Conservation (phyloP, 2,888 invertebrate genomes). For the Cosmia pyralina region DNA sequence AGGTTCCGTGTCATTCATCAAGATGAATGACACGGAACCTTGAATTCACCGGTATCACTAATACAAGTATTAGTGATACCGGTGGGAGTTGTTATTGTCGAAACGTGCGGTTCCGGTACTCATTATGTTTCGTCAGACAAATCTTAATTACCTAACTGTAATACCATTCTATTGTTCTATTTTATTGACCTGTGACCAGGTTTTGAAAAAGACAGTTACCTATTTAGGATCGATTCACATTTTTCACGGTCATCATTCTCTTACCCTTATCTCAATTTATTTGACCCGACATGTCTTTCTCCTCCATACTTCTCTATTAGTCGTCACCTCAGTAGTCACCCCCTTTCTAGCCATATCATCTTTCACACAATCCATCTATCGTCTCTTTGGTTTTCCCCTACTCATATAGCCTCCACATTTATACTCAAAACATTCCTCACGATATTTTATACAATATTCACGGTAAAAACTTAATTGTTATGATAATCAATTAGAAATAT, state of each 20-base stretch:
- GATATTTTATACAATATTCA: neutral
- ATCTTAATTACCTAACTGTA: conserved; percentile 8
- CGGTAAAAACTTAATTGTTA: neutral
- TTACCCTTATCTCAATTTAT: neutral
- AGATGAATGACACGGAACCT: conserved; percentile 21
- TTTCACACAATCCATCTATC: neutral
- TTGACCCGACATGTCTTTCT: neutral
- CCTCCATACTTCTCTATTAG: neutral
- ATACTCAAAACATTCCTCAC: neutral
- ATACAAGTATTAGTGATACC: neutral
- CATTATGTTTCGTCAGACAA: conserved; percentile 20
- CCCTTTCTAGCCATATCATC: neutral
- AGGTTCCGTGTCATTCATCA: conserved; percentile 21
- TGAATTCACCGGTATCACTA: too few species aligned
- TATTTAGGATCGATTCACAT: neutral
- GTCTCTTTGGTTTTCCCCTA: neutral
- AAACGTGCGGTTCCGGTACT: conserved; percentile 3
- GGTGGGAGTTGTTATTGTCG: conserved; percentile 31
- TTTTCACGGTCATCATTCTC: neutral
- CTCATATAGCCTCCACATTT: neutral
- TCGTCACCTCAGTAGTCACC: neutral
- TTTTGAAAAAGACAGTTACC: neutral
- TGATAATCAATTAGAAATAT: neutral
- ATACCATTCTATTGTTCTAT: conserved; percentile 31
- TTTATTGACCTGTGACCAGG: conserved; percentile 1